Conservation (phyloP, 2,888 invertebrate genomes). For the Drosophila histrio region DNA sequence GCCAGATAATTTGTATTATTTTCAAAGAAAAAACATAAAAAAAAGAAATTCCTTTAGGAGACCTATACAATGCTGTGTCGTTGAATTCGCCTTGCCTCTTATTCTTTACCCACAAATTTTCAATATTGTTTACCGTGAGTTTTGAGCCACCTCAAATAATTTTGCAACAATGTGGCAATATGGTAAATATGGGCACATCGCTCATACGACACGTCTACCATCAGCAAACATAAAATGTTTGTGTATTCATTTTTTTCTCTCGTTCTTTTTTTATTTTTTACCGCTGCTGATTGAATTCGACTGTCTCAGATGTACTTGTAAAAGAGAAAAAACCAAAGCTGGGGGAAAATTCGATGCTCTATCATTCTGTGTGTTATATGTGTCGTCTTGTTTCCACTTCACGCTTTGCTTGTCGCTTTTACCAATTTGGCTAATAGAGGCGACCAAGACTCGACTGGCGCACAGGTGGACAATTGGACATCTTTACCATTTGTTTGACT, state of each 20-base stretch:
- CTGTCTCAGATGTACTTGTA: constrained; percentile 14
- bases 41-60: neutral
- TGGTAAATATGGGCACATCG: constrained; percentile 46
- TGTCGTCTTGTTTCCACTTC: constrained; percentile 35
- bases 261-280: neutral
- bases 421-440: constrained; percentile 67
- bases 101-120: constrained; percentile 12
- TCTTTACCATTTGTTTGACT: constrained; percentile 48
- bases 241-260: constrained; percentile 9
- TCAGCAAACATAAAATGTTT: constrained; percentile 21
- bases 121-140: constrained; percentile 33
- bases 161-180: constrained; percentile 29
- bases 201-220: constrained; percentile 47
- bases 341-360: constrained; percentile 19
- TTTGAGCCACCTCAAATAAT: constrained; percentile 12
- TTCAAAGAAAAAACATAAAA: neutral
- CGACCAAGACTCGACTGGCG: neutral
- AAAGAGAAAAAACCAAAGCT: neutral
- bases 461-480: constrained; percentile 2
- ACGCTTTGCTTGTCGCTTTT: constrained; percentile 41
- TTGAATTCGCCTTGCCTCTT: neutral
- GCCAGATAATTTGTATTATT: constrained; percentile 22
- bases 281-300: constrained; percentile 53
- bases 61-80: neutral
- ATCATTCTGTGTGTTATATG: constrained; percentile 44